A percentile compares a stretch with the other conserved stretches of the same genome.
Evolutionary conservation across 2,797 vertebrate species (phyloP).

Genomic region (Morelia viridis): DNA sequence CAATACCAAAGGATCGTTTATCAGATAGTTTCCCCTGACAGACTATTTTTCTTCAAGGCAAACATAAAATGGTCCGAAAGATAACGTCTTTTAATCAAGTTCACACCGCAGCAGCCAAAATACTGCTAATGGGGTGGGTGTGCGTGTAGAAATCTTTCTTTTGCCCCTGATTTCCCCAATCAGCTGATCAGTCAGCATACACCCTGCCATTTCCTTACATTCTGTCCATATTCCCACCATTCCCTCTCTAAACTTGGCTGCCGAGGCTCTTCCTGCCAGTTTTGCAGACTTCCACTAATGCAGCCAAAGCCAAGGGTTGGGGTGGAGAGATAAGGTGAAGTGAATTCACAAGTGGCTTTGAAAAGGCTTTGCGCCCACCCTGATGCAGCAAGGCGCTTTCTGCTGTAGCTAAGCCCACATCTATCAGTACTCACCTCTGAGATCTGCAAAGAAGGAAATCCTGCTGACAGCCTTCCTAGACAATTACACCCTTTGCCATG

Average conservation of each 20-base stretch:
- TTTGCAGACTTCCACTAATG: slow-evolving; percentile 46
- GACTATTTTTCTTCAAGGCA: slow-evolving; percentile 74
- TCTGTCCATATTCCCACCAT: slow-evolving; percentile 74
- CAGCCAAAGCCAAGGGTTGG: slow-evolving; percentile 41
- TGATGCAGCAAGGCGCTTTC: not conserved
- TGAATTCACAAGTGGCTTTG: slow-evolving; percentile 24
- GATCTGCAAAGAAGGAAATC: slow-evolving; percentile 21
- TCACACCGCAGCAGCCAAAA: slow-evolving; percentile 77
- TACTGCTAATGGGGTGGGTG: slow-evolving; percentile 67
- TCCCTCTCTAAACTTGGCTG: slow-evolving; percentile 56
- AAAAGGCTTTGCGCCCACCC: not conserved
- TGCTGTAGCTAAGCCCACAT: not conserved
- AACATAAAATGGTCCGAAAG: slow-evolving; percentile 70
- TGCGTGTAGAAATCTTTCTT: slow-evolving; percentile 63
- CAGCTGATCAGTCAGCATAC: slow-evolving; percentile 30
- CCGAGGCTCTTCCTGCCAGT: slow-evolving; percentile 72
- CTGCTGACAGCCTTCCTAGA: slow-evolving; percentile 27
- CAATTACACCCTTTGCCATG: slow-evolving; percentile 14
- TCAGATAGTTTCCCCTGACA: slow-evolving; percentile 62
- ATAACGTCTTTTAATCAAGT: slow-evolving; percentile 77
- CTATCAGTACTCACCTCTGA: slow-evolving; percentile 2
- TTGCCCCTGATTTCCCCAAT: slow-evolving; percentile 15
- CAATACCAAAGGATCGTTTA: slow-evolving; percentile 65
- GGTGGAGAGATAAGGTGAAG: slow-evolving; percentile 46
- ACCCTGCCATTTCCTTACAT: slow-evolving; percentile 73